Evolutionary conservation across 2,888 invertebrate genomes (phyloP), one percentile per base, ranked within the genome.

Genomic region (Caenorhabditis sulstoni): DNA sequence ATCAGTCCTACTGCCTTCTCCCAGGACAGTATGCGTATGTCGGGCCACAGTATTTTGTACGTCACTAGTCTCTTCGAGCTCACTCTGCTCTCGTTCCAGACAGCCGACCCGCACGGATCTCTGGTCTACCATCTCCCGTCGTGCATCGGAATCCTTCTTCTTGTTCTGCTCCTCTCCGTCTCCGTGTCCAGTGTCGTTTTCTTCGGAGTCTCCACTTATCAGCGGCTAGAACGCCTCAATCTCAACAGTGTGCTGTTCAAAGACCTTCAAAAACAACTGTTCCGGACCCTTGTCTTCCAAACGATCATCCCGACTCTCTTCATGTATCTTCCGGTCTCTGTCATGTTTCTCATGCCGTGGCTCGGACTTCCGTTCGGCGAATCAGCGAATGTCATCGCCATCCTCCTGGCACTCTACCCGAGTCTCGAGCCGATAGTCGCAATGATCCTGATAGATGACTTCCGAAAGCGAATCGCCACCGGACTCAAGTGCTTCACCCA

Each of bases 371-470:
- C 52, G n/a, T 29, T 70, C 12, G 45, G 18, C 16, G 53, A 52
- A 44, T 37, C 44, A 3, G 52, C 47, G 0, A 50, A 58, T 23
- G 65, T 74, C 18, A 45, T 66, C 9, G 53, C 66, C 9, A 59
- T 59, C 9, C 12, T 59, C n/a, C 41, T 73, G n/a, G 47, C 73
- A 8, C 52, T 58, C 1, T 73, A 73, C 29, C 73, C 74, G 4
- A 65, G 49, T 44, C 37, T 74, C 5, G 74, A 74, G 22, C 66
- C 74, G 8, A 47, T 74, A 11, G 59, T 66, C 9, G 74, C 59
- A 1, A 65, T 74, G 45, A 58, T 52, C 47, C 66, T 41, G 53
- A 59, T 41, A 3, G 12, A 8, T 11, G 14, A 41, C 41, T 8
- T 41, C 41, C 12, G 14, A 41, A 14, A 11, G 3, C 41, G 14